These are phyloP conservation scores for Lacerta bilineata DNA, from an alignment of 2,797 vertebrate species.

Conservation along the genomic window DNA sequence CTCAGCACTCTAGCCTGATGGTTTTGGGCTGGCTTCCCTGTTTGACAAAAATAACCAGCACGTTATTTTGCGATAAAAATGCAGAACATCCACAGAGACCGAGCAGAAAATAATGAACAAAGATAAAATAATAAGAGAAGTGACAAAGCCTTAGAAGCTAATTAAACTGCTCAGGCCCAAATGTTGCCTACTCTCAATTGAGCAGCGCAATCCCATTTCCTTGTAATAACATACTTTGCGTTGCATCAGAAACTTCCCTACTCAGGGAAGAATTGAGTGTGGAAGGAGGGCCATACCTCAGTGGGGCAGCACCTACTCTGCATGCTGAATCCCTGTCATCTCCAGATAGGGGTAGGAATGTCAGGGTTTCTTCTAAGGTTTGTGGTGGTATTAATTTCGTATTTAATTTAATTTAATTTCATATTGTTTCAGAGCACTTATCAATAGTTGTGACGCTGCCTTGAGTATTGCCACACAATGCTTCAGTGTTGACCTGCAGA, in stretches of 20 bases:
- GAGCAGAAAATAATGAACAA: constrained; percentile 79
- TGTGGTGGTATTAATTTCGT: neutral
- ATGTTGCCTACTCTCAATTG: constrained; percentile 57
- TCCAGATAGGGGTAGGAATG: neutral
- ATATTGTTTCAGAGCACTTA: neutral
- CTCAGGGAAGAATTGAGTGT: neutral
- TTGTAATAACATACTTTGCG: neutral
- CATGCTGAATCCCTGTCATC: neutral
- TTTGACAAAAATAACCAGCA: constrained; percentile 88
- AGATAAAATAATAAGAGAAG: constrained; percentile 77
- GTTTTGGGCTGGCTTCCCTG: constrained; percentile 84
- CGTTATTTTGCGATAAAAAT: constrained; percentile 81
- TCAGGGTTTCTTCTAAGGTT: too few relatives aligned
- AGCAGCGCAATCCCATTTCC: constrained; percentile 16
- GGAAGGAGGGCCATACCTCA: neutral
- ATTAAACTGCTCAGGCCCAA: constrained; percentile 76
- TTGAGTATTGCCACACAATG: neutral
- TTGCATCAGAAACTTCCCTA: neutral
- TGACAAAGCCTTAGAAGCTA: constrained; percentile 71
- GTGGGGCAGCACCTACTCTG: neutral
- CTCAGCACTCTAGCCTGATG: constrained; percentile 76
- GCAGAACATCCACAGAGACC: constrained; percentile 75
- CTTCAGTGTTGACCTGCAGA: neutral
- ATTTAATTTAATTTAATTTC: neutral
- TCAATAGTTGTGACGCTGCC: neutral